Evolutionary conservation across 2,113 vertebrate genomes (phyloP).

Genomic region (Aplodontia rufa): DNA sequence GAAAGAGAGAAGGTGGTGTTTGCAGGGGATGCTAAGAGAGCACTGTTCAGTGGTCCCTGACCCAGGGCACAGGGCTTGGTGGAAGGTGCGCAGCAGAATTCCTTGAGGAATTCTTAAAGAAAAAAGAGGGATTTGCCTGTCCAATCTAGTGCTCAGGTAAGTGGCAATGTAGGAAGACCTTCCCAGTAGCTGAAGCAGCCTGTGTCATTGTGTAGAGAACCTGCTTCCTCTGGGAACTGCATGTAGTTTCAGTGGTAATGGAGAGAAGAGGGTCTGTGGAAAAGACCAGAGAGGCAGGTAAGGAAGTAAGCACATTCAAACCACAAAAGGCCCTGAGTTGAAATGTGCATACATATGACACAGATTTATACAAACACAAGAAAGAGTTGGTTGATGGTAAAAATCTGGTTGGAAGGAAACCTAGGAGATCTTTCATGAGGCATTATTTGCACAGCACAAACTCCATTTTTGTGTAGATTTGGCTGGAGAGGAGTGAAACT

Average conservation of each 20-base stretch:
- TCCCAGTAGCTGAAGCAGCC: neutral
- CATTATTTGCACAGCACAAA: neutral
- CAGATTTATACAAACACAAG: neutral
- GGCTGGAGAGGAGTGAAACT: neutral
- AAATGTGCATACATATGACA: neutral
- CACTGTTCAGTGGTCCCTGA: neutral
- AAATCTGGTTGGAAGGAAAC: neutral
- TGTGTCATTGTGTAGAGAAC: neutral
- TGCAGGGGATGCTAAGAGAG: neutral
- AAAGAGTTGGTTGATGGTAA: neutral
- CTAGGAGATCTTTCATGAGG: neutral
- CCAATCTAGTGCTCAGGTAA: neutral
- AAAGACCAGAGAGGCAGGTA: neutral
- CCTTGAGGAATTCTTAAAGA: neutral
- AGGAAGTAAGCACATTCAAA: neutral
- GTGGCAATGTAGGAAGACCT: fast-evolving
- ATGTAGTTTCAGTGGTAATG: fast-evolving
- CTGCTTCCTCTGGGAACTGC: neutral
- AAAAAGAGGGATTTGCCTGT: neutral
- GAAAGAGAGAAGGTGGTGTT: neutral
- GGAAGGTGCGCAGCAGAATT: neutral
- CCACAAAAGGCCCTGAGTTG: neutral
- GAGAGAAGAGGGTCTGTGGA: neutral
- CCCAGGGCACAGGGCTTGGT: too few relatives aligned
- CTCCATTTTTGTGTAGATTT: neutral